These are phyloP conservation scores for Gobio occitaniae DNA, from an alignment of 2,797 vertebrate genomes.

Conservation along the genomic window DNA sequence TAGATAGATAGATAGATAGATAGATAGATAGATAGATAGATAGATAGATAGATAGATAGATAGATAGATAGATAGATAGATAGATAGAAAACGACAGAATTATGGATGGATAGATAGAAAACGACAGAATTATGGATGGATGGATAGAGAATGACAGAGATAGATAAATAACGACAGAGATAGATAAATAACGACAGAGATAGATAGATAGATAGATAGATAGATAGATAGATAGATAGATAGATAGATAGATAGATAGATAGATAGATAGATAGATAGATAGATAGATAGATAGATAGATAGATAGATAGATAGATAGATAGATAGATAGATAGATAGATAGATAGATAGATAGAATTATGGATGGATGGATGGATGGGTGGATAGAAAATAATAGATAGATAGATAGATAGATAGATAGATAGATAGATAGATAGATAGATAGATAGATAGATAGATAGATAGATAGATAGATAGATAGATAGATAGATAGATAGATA, in stretches of 20 bases:
- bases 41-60: not conserved
- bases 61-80: not conserved
- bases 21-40: not conserved
- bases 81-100: too few species aligned
- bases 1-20: not conserved
- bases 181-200: too few species aligned
- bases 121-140: too few species aligned
- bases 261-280: not conserved
- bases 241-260: not conserved
- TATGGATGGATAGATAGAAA: not conserved
- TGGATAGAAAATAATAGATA: not conserved
- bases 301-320: not conserved
- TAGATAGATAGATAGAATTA: accelerated
- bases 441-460: not conserved
- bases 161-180: too few species aligned
- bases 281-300: not conserved
- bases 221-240: not conserved
- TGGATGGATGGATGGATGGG: not conserved
- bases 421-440: not conserved
- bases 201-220: too few species aligned
- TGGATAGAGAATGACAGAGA: too few species aligned
- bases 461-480: not conserved
- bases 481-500: not conserved
- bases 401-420: not conserved
- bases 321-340: not conserved